Evolutionary conservation across 2,888 invertebrate species (phyloP), one percentile per base, ranked within the genome.

Genomic region (Dasypolia templi): DNA sequence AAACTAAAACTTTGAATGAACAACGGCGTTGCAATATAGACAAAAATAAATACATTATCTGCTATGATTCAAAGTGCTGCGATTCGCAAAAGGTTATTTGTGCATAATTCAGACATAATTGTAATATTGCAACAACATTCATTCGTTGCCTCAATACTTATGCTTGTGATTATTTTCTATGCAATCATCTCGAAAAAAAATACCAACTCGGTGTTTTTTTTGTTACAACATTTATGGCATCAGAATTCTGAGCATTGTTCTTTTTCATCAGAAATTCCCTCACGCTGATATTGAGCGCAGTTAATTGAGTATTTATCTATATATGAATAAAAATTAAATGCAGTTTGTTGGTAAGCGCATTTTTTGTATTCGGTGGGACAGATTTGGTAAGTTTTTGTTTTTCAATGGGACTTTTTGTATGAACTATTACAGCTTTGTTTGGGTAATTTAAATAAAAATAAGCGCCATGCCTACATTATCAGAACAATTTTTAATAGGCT

Each of bases 1-100:
- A 79, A 67, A 73, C 55, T 56, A 79, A 74, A 79, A 83, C 73
- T 79, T 53, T 83, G 83, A 81, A 81, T 83, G 79, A 71, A 83
- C 42, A 46, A 35, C 56, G 44, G n/a, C 74, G 74, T 81, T 68
- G 83, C 67, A 83, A 83, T 32, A n/a, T 46, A 26, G 63, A 64
- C 19, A 55, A 61, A 53, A 66, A 56, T 62, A 76, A 59, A 53
- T 42, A 59, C 46, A 49, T 46, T 76, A 62, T 56, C 26, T 82
- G 53, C 42, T 53, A 68, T 59, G 68, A 82, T 72, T 65, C 46
- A 61, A 72, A 77, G 42, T 77, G 65, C 49, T 49, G 64, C 46
- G 49, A 70, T 82, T 75, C 78, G n/a, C 19, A 35, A 68, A 82
- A 82, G 51, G 63, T 72, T 82, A 66, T 63, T 68, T 76, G 53